Evolutionary conservation across 2,797 vertebrate genomes (phyloP).

Genomic region (Onychomys leucogaster): DNA sequence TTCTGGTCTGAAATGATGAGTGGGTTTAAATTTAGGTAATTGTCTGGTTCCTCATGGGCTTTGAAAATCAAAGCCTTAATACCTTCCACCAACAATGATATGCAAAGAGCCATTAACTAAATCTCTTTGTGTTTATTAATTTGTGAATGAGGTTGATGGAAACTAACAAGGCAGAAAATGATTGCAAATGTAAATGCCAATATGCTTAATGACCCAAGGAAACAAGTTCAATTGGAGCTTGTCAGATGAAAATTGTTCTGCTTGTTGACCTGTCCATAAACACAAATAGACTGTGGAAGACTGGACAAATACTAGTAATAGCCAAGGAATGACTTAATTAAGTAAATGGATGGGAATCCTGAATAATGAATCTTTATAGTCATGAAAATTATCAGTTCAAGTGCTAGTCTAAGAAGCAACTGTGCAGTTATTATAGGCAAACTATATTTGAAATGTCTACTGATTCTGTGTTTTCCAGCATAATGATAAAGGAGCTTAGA

Average conservation of each 20-base stretch:
- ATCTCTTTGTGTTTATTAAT: slow-evolving; percentile 71
- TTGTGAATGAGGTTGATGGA: slow-evolving; percentile 69
- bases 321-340: slow-evolving; percentile 28
- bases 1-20: slow-evolving; percentile 37
- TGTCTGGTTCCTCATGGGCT: not conserved
- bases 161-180: slow-evolving; percentile 80
- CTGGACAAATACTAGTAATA: not conserved
- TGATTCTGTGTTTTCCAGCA: not conserved
- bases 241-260: slow-evolving; percentile 41
- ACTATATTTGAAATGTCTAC: not conserved
- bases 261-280: slow-evolving; percentile 44
- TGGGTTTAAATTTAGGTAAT: not conserved
- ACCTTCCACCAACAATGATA: slow-evolving; percentile 43
- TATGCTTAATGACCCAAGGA: slow-evolving; percentile 72
- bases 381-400: not conserved
- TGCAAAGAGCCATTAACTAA: slow-evolving; percentile 53
- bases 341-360: slow-evolving; percentile 2
- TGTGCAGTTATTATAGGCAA: not conserved
- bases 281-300: not conserved
- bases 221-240: slow-evolving; percentile 70
- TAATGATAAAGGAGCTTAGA: not conserved
- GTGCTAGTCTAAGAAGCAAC: not conserved
- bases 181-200: slow-evolving; percentile 68
- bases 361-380: slow-evolving; percentile 16
- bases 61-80: not conserved